Evolutionary conservation across 2,797 vertebrate species (phyloP), one percentile per base, ranked within the genome.

Genomic region (Peromyscus melanophrys): DNA sequence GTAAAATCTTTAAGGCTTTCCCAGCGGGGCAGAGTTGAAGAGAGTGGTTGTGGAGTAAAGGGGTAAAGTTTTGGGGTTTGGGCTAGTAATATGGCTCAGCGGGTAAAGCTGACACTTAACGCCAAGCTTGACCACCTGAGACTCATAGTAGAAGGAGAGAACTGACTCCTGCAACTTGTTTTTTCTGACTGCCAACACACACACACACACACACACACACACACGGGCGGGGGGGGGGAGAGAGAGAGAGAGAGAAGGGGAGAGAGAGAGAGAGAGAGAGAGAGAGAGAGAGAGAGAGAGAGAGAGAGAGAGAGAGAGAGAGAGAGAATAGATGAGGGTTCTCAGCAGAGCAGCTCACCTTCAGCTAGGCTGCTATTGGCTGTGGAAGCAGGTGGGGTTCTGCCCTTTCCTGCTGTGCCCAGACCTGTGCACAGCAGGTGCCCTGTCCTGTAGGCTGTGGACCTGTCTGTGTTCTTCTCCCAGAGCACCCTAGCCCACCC

Each of bases 1-100:
- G 78, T 49, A 92, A 89, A 92, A 67, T 59, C 59, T 87, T 92
- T 93, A 87, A 90, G 21, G 19, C 23, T 57, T 88, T 89, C 6
- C 19, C 9, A 21, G 71, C 71, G 88, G 61, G 73, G 31, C 23
- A 71, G 73, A 96, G 25, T 78, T 80, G 52, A 83, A 96, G 27
- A 37, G 46, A 4, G 6, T 59, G 43, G 88, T 27, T 75, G 86
- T 73, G 29, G 17, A 37, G 52, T 31, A 59, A 63, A 4, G 29
- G 31, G 19, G 9, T 46, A 65, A 94, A 69, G 23, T 84, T 86
- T 85, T 8, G 80, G 59, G 4, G 0, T 85, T 21, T 65, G 40
- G 85, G n/a, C 67, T 55, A 71, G 49, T n/a, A 40, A 57, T 19
- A 17, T 37, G 49, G 67, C 67, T 88, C 85, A 57, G 85, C 23